Conservation (phyloP, 2,797 vertebrate genomes). For the Sebastes vulpes region DNA sequence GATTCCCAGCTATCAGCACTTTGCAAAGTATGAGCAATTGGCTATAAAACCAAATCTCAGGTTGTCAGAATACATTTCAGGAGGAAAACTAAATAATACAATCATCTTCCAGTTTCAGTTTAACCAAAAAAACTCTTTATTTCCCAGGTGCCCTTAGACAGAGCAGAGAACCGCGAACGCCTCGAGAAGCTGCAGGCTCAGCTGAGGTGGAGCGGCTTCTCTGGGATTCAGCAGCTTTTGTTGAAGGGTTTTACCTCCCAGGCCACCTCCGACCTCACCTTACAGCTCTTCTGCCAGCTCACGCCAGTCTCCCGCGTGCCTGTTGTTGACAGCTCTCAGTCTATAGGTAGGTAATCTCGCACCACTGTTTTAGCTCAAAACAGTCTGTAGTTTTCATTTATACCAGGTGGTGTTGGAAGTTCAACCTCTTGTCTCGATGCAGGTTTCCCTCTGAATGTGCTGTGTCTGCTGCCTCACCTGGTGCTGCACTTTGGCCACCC, state of each 20-base stretch:
- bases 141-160: slow-evolving; percentile 92
- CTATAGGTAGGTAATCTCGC: slow-evolving; percentile 87
- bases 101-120: not conserved
- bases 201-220: slow-evolving; percentile 96
- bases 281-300: slow-evolving; percentile 97
- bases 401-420: not conserved
- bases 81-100: not conserved
- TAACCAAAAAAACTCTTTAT: not conserved
- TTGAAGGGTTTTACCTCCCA: slow-evolving; percentile 98
- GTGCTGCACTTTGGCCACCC: slow-evolving; percentile 97
- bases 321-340: slow-evolving; percentile 96
- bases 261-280: slow-evolving; percentile 94
- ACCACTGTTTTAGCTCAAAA: not conserved
- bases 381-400: not conserved
- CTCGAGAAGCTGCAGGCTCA: slow-evolving; percentile 98
- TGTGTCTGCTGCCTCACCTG: slow-evolving; percentile 97
- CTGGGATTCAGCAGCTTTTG: slow-evolving; percentile 96
- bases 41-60: not conserved
- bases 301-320: slow-evolving; percentile 95
- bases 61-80: not conserved
- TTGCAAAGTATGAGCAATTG: not conserved
- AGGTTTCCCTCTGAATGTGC: slow-evolving; percentile 98
- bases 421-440: slow-evolving; percentile 1
- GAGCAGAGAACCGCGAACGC: slow-evolving; percentile 95
- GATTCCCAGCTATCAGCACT: not conserved